Evolutionary conservation across 1,140 invertebrate species (phyloP), one percentile per base, ranked within the genome.

Genomic region (Belonocnema kinseyi): DNA sequence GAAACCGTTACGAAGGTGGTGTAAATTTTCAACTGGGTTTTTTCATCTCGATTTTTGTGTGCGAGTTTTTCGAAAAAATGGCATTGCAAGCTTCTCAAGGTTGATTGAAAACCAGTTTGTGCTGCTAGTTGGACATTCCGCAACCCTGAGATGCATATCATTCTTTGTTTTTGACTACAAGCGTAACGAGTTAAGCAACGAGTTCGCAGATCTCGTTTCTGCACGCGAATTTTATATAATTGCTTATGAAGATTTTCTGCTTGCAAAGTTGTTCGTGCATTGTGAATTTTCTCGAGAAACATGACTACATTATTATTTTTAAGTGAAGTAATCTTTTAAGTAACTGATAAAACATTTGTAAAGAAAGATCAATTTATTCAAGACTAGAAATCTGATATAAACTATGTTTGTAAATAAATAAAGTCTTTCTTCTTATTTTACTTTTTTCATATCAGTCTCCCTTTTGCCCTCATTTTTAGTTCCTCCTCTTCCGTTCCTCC

Each of bases 1-100:
- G 11, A 72, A 80, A 83, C 33, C 46, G 58, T 74, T 75, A 82
- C 78, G 85, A 87, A 87, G 86, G 83, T 90, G 86, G 88, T 88
- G 83, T 77, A 78, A 76, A 78, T 71, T 79, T 77, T 26, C 21
- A 53, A 74, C 11, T 33, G 21, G 16, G n/a, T 19, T 4, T 52
- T 14, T 77, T 72, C 4, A 8, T 40, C 19, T 53, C 21, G 33
- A 58, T 58, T 74, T 74, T 61, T 50, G 50, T 33, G 4, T 17
- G 19, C 8, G 50, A 53, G 40, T 56, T 51, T 74, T 54, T 11
- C 4, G 51, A 14, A 56, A 33, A 52, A 10, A 50, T 52, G 14
- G 19, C 16, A 21, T 50, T 19, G 40, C 17, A 53, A 13, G 53
- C 61, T 61, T 12, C 19, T 33, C 21, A n/a, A 56, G 33, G 26